Evolutionary conservation across 2,797 vertebrate species (phyloP).

Genomic region (Myripristis jacobus): DNA sequence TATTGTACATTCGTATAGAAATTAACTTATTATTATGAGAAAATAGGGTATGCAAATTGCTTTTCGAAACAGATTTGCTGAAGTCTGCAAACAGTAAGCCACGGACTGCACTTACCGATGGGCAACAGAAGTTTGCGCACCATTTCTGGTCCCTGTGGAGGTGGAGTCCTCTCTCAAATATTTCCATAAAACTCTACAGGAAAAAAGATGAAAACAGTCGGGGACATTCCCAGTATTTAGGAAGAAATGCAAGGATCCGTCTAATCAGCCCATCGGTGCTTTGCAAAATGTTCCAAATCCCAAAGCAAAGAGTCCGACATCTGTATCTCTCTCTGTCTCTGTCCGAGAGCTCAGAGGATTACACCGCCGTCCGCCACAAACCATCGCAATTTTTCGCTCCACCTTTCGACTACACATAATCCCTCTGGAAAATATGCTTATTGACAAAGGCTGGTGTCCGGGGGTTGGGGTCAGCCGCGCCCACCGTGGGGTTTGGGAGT

Average conservation of each 20-base stretch:
- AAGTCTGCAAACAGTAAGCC: not conserved
- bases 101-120: constrained; percentile 68
- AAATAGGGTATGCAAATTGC: no score
- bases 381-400: constrained; percentile 61
- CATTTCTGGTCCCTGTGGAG: constrained; percentile 87
- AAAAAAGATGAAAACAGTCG: not conserved
- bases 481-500: no score
- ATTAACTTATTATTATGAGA: no score
- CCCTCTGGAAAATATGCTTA: constrained; percentile 37
- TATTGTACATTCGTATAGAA: no score
- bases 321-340: constrained; percentile 14
- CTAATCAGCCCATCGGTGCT: constrained; percentile 23
- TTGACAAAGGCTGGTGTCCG: constrained; percentile 12
- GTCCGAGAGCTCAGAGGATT: constrained; percentile 67
- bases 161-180: constrained; percentile 19
- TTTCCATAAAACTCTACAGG: constrained; percentile 49
- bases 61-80: not conserved
- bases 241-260: constrained; percentile 2
- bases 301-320: constrained; percentile 19
- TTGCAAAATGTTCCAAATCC: constrained; percentile 21
- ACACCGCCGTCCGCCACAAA: constrained; percentile 41
- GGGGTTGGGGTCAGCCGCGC: no score
- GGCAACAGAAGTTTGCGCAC: constrained; percentile 79
- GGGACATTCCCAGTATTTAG: not conserved
- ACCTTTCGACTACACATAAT: constrained; percentile 70